Base-by-base conservation (phyloP, 2,113 vertebrate species). In the Charina bottae region DNA sequence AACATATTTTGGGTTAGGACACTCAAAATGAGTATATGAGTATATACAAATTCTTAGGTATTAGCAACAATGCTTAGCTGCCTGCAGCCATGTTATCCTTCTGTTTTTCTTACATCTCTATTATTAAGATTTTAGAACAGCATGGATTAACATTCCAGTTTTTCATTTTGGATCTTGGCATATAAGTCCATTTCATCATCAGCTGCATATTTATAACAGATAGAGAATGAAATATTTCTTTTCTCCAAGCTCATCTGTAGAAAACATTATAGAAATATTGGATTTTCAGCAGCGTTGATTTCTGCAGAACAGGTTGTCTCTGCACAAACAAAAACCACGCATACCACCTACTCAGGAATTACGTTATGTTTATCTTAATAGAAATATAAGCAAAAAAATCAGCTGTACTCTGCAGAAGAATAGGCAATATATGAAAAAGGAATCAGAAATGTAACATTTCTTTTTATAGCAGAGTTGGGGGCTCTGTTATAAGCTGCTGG, bases 81-180 rank as follows among this genome's bases (percentile, higher is more conserved):
- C 1, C 54, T 23, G 1, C 15, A 88, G 89, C 37, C 78, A 55
- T 85, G 88, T 86, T 42, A 54, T 93, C 4, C 89, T 62, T 86
- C 83, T 55, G n/a, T 6, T 92, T 60, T 7, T 37, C 72, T 88
- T 68, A 83, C 8, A 88, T 94, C 93, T 93, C 53, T 49, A 49
- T 3, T 3, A 3, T 90, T 46, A 90, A 53, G n/a, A 11, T 92
- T 93, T 95, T 23, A 88, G 93, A 95, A 92, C 10, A 85, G 37
- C 89, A 59, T 33, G 92, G 2, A 88, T 9, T 93, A 90, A 86
- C 15, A 1, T 17, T 24, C 68, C 42, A 54, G 15, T 85, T 13
- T 56, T 86, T 88, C 49, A 17, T 49, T 92, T 91, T 91, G 10
- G 1, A 11, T 83, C 17, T 93, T 64, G 17, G 42, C n/a, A 93